Conservation (phyloP, 2,113 vertebrate genomes). For the Equus quagga region DNA sequence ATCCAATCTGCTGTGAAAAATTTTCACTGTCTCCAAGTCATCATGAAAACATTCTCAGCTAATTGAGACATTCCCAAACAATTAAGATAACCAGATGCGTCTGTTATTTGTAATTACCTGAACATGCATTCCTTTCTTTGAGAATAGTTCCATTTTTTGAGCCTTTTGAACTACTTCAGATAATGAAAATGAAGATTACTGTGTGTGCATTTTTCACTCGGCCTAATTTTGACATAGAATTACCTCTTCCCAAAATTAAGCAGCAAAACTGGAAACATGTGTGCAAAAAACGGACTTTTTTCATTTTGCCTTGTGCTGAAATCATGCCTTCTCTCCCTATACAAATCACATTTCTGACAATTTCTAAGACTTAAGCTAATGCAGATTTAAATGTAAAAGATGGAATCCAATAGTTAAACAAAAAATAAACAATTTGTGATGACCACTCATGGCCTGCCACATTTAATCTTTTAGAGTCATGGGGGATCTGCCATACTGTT, state of each 20-base stretch:
- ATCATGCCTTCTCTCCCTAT: slow-evolving; percentile 46
- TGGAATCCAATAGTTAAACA: slow-evolving; percentile 51
- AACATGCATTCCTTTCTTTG: slow-evolving; percentile 88
- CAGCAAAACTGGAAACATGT: slow-evolving; percentile 82
- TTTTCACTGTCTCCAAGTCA: slow-evolving; percentile 88
- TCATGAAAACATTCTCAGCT: slow-evolving; percentile 88
- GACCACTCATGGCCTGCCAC: slow-evolving; percentile 53
- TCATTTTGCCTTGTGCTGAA: slow-evolving; percentile 56
- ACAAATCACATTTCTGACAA: slow-evolving; percentile 62
- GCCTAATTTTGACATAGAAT: slow-evolving; percentile 86
- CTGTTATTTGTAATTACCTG: slow-evolving; percentile 92
- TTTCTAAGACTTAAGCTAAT: slow-evolving; percentile 58
- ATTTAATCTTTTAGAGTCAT: slow-evolving; percentile 60
- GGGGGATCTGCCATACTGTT: background rate
- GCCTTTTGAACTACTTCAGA: slow-evolving; percentile 88
- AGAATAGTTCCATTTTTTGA: slow-evolving; percentile 86
- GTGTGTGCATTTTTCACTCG: slow-evolving; percentile 82
- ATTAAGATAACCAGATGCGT: slow-evolving; percentile 91
- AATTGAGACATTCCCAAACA: slow-evolving; percentile 91
- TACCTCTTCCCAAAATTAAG: slow-evolving; percentile 83
- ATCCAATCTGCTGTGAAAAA: slow-evolving; percentile 87
- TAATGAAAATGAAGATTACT: slow-evolving; percentile 89
- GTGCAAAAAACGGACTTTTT: slow-evolving; percentile 68
- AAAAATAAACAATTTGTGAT: slow-evolving; percentile 73
- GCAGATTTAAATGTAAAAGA: slow-evolving; percentile 64